Conservation (phyloP, 1,140 invertebrate genomes). For the Chionoecetes opilio region DNA sequence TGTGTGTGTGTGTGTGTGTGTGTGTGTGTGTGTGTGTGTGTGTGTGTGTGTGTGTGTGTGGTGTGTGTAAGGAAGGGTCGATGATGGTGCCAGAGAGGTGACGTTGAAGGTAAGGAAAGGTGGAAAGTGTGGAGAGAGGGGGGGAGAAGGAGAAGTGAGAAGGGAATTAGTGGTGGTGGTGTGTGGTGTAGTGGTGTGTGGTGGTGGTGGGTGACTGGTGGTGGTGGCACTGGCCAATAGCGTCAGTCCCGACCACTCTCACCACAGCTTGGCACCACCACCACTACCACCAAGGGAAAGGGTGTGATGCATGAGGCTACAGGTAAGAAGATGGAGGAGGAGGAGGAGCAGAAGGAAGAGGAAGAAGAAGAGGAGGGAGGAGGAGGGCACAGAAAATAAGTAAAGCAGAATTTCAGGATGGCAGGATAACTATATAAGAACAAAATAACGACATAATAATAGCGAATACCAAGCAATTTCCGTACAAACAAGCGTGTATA, state of each 20-base stretch:
- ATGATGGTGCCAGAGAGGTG: background rate
- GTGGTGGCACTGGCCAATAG: slow-evolving; percentile 50
- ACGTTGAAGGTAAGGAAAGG: background rate
- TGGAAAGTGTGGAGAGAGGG: background rate
- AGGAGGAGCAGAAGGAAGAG: background rate
- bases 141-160: background rate
- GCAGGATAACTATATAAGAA: too few relatives aligned
- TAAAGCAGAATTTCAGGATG: background rate
- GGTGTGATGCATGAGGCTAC: background rate
- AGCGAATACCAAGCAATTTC: background rate
- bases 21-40: slow-evolving; percentile 35
- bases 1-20: slow-evolving; percentile 5
- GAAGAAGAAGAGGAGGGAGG: background rate
- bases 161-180: too few relatives aligned
- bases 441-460: too few relatives aligned
- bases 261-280: slow-evolving; percentile 30
- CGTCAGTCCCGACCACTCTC: background rate
- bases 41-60: background rate
- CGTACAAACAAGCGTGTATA: background rate
- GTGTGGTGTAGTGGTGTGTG: too few relatives aligned
- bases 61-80: background rate
- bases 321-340: slow-evolving; percentile 1
- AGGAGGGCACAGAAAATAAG: background rate
- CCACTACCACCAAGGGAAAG: background rate
- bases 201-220: too few relatives aligned